Evolutionary conservation across 2,113 vertebrate genomes (phyloP), one percentile per base, ranked within the genome.

Genomic region (Parotia lawesii): DNA sequence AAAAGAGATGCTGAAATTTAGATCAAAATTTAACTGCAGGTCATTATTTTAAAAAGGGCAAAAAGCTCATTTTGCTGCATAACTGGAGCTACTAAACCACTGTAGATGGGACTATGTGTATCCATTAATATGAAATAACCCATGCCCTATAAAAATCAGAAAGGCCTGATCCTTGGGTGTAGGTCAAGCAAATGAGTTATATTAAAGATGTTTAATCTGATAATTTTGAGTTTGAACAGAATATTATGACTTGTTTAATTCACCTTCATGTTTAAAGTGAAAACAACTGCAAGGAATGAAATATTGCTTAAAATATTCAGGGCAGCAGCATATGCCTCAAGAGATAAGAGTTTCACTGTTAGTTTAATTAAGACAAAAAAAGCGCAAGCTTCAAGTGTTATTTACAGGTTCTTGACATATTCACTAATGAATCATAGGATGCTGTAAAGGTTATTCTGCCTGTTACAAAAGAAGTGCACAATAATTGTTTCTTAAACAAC

Each of bases 401-500:
- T 96, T 95, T 95, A 91, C 51, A 84, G 33, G 42, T 95, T 95
- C 71, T 92, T 77, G 82, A 93, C 80, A 92, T 93, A 82, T 82
- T 74, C 73, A 62, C 37, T 97, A 89, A 95, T 82, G 79, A 97
- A 96, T 78, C 73, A 88, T 56, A 92, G 69, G 70, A 89, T 65
- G 18, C 19, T 64, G 14, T 37, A 89, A 94, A 95, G 87, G 69
- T 90, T 90, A 90, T 66, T 95, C 94, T 92, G 74, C 27, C 70
- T 96, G 62, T 84, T 87, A 95, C 79, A 95, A 87, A 94, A 78
- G 50, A 92, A 91, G 20, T 37, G 8, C 35, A 60, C 21, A 64
- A 61, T 75, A 50, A 38, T 65, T 89, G n/a, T 21, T 80, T 74
- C 75, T 33, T 40, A 76, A 57, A 10, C 15, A 76, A 76, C 27